These are phyloP conservation scores for Daubentonia madagascariensis DNA, from an alignment of 2,113 vertebrate genomes.

Conservation along the genomic window DNA sequence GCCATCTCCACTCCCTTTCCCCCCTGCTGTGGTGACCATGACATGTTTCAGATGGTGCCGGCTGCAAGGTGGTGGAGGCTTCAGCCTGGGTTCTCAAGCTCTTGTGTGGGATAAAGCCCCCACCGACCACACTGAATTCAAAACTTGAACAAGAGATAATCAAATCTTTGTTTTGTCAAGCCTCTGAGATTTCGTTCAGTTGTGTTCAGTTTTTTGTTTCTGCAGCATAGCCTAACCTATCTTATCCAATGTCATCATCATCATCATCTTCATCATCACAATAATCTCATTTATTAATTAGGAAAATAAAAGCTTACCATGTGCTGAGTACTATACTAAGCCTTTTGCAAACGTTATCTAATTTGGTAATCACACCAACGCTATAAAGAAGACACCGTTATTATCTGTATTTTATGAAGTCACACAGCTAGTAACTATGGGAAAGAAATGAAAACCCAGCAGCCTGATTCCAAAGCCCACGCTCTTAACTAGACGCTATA, in stretches of 20 bases:
- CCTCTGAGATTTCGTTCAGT: background rate
- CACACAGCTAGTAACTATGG: background rate
- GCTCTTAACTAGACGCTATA: background rate
- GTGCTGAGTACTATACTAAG: background rate
- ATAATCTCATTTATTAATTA: background rate
- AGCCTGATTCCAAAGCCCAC: background rate
- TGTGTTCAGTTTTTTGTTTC: background rate
- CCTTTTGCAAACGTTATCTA: background rate
- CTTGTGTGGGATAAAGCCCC: background rate
- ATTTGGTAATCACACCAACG: background rate
- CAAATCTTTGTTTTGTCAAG: background rate
- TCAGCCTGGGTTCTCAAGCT: background rate
- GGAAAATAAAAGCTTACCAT: background rate
- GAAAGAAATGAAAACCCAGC: background rate
- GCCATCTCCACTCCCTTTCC: background rate
- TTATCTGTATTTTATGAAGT: background rate
- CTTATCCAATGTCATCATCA: background rate
- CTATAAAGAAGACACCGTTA: background rate
- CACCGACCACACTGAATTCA: background rate
- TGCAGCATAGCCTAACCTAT: background rate
- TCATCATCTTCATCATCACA: too few relatives aligned
- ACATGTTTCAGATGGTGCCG: background rate
- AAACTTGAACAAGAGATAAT: background rate
- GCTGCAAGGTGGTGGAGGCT: background rate
- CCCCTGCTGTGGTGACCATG: background rate